phyloP scores from a whole-genome alignment of 2,797 vertebrate species.

The Sarcoramphus papa region DNA sequence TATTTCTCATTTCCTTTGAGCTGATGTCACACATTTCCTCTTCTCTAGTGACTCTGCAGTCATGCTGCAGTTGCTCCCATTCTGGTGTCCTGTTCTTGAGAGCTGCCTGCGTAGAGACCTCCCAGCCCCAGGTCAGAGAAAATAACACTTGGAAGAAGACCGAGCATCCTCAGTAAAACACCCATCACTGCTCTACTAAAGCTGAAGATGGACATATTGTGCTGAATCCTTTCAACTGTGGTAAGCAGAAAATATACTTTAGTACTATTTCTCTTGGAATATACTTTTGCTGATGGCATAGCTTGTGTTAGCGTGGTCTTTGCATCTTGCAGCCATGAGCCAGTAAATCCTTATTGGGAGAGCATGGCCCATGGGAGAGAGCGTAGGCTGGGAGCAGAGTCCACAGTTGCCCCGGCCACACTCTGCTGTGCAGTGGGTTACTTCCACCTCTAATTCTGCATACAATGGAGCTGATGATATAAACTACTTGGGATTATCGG shows the following conservation, averaged over 20 bases:
- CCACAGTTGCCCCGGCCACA: neutral
- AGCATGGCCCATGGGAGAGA: neutral
- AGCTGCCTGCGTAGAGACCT: neutral
- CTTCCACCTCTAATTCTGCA: neutral
- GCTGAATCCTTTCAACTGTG: neutral
- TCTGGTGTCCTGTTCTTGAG: neutral
- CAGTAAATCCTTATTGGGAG: neutral
- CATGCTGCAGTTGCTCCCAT: slow-evolving; percentile 8
- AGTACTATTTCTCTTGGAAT: neutral
- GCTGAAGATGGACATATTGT: neutral
- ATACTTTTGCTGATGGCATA: neutral
- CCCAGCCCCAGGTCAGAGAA: neutral
- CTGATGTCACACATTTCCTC: slow-evolving; percentile 57
- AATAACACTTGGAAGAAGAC: neutral
- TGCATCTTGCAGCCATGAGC: neutral
- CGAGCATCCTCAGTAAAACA: neutral
- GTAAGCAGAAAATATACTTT: slow-evolving; percentile 34
- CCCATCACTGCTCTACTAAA: neutral
- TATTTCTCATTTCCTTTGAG: slow-evolving; percentile 47
- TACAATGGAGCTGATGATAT: accelerated
- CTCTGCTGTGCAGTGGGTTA: neutral
- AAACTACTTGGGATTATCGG: neutral
- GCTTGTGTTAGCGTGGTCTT: neutral
- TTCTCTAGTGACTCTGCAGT: slow-evolving; percentile 48
- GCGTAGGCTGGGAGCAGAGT: neutral